A percentile compares a stretch with the other conserved stretches of the same genome.
phyloP scores from a whole-genome alignment of 2,797 vertebrate species.

The Hydrophis major region DNA sequence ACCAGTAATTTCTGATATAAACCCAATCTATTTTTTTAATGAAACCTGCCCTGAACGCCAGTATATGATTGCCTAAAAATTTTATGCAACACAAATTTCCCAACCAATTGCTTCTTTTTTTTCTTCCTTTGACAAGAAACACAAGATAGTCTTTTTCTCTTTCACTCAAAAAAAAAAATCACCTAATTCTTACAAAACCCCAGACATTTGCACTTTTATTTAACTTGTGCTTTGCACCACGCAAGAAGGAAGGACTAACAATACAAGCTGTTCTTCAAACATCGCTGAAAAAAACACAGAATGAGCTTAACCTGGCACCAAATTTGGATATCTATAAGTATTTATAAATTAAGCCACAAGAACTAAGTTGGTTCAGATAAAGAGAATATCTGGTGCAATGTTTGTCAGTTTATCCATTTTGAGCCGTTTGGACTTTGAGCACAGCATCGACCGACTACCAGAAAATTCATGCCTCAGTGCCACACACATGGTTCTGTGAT shows the following conservation, averaged over 20 bases:
- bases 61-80: not conserved
- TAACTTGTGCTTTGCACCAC: not conserved
- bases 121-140: not conserved
- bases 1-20: not conserved
- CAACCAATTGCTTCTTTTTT: not conserved
- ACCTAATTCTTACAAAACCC: not conserved
- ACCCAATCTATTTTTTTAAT: not conserved
- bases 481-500: not conserved
- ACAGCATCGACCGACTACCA: not conserved
- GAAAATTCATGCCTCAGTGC: not conserved
- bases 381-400: not conserved
- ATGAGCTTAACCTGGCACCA: not conserved
- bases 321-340: not conserved
- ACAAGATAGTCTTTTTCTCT: not conserved
- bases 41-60: not conserved
- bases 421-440: not conserved
- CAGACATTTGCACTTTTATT: not conserved
- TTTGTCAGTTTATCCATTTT: not conserved
- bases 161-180: not conserved
- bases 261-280: not conserved
- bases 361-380: not conserved
- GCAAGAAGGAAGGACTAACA: not conserved
- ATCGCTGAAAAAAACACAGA: not conserved
- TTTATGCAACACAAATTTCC: not conserved
- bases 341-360: not conserved